phyloP scores from a whole-genome alignment of 2,888 invertebrate species.

The Tenthredo mesomela region DNA sequence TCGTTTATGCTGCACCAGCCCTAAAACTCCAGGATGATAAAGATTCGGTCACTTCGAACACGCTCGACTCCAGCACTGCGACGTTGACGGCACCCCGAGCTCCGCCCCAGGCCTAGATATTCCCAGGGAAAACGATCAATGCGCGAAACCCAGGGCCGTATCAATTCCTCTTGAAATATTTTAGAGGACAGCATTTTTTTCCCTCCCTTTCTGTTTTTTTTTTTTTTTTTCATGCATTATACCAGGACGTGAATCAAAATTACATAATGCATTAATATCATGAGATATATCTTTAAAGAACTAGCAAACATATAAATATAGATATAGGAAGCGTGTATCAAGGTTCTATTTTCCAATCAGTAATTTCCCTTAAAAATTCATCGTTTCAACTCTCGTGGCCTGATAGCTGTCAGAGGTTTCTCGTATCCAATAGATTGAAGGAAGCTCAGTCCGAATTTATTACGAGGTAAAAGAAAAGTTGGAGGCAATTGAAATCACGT shows the following conservation, averaged over 20 bases:
- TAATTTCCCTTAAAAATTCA: conserved; percentile 20
- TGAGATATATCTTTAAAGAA: not conserved
- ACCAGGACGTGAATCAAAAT: not conserved
- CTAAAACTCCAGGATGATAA: not conserved
- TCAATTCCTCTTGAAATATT: conserved; percentile 4
- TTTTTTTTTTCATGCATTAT: not conserved
- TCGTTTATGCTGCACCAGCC: not conserved
- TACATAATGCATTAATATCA: not conserved
- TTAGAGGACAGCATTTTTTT: not conserved
- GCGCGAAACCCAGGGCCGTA: conserved; percentile 36
- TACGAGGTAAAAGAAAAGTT: not conserved
- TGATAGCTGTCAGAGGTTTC: not conserved
- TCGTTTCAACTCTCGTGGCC: not conserved
- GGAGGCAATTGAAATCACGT: not conserved
- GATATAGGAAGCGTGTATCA: not conserved
- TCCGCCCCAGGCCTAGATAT: conserved; percentile 17
- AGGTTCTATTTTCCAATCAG: not conserved
- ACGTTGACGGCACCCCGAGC: conserved; percentile 26
- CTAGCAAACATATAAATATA: not conserved
- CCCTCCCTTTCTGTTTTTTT: not conserved
- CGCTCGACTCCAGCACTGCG: conserved; percentile 31
- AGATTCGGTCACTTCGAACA: conserved; percentile 12
- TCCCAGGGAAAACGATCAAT: conserved; percentile 30
- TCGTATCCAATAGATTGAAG: not conserved
- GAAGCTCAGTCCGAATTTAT: not conserved